phyloP scores from a whole-genome alignment of 2,797 vertebrate genomes.

The Zalophus californianus region DNA sequence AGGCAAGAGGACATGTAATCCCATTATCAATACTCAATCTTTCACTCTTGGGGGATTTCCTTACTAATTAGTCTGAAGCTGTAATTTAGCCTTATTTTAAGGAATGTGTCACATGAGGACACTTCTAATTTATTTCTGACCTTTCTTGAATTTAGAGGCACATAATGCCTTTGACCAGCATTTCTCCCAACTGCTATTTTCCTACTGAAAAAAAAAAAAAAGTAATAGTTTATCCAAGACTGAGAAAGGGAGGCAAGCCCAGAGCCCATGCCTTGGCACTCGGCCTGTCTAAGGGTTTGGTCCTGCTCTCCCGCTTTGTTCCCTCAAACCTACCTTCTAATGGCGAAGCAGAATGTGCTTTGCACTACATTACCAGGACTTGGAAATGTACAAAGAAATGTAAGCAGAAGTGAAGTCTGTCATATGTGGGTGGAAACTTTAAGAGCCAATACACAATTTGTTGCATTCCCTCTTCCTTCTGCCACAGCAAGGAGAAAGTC shows the following conservation, averaged over 20 bases:
- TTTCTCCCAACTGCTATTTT: constrained; percentile 64
- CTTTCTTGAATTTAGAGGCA: constrained; percentile 70
- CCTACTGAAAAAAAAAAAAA: neutral
- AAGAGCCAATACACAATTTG: neutral
- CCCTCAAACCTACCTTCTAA: neutral
- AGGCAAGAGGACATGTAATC: constrained; percentile 66
- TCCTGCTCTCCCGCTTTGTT: neutral
- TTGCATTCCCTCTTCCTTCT: neutral
- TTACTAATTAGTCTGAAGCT: constrained; percentile 82
- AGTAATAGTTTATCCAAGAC: neutral
- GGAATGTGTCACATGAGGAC: constrained; percentile 77
- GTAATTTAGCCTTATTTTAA: constrained; percentile 80
- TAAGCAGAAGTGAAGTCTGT: neutral
- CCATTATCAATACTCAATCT: constrained; percentile 76
- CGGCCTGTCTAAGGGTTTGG: neutral
- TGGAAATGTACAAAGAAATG: constrained; percentile 1
- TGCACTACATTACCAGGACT: neutral
- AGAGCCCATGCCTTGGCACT: neutral
- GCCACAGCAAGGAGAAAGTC: neutral
- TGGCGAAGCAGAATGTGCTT: neutral
- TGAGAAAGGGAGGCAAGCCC: neutral
- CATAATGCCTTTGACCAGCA: constrained; percentile 68
- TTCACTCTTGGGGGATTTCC: constrained; percentile 74
- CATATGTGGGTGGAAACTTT: neutral
- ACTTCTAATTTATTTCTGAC: constrained; percentile 81